Evolutionary conservation across 2,113 vertebrate genomes (phyloP).

Genomic region (Reinhardtius hippoglossoides): DNA sequence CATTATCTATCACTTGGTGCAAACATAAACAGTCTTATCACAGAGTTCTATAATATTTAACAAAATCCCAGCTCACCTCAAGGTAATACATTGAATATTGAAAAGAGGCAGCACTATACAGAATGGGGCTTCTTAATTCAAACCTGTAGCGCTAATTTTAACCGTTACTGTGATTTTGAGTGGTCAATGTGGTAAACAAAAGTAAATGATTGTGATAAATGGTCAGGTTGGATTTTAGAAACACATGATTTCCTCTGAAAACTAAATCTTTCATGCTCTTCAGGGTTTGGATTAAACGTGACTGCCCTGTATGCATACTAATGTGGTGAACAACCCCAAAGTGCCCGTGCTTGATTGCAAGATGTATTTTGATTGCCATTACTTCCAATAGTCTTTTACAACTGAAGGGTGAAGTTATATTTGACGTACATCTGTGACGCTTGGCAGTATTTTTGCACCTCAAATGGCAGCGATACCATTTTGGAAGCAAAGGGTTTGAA

Average conservation of each 20-base stretch:
- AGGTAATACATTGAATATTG: conserved; percentile 36
- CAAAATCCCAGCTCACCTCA: conserved; percentile 21
- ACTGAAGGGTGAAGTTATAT: conserved; percentile 18
- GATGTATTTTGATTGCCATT: conserved; percentile 33
- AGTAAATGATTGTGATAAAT: conserved; percentile 49
- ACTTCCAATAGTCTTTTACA: conserved; percentile 40
- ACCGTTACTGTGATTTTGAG: conserved; percentile 31
- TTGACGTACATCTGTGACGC: conserved; percentile 34
- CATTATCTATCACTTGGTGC: conserved; percentile 62
- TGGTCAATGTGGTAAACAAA: conserved; percentile 56
- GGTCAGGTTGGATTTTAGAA: conserved; percentile 37
- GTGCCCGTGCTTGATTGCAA: conserved; percentile 51
- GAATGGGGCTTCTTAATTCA: not conserved
- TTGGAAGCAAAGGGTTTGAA: conserved; percentile 58
- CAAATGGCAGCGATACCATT: conserved; percentile 25
- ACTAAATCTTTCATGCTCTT: conserved; percentile 47
- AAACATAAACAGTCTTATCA: conserved; percentile 72
- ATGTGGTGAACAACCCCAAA: conserved; percentile 43
- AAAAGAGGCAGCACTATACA: conserved; percentile 10
- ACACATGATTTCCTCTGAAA: conserved; percentile 51
- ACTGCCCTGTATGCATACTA: conserved; percentile 46
- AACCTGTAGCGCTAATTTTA: conserved; percentile 21
- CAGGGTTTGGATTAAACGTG: conserved; percentile 52
- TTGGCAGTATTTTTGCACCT: conserved; percentile 27
- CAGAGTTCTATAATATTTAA: conserved; percentile 36